Evolutionary conservation across 2,888 invertebrate genomes (phyloP).

Genomic region (Raillietiella orientalis): DNA sequence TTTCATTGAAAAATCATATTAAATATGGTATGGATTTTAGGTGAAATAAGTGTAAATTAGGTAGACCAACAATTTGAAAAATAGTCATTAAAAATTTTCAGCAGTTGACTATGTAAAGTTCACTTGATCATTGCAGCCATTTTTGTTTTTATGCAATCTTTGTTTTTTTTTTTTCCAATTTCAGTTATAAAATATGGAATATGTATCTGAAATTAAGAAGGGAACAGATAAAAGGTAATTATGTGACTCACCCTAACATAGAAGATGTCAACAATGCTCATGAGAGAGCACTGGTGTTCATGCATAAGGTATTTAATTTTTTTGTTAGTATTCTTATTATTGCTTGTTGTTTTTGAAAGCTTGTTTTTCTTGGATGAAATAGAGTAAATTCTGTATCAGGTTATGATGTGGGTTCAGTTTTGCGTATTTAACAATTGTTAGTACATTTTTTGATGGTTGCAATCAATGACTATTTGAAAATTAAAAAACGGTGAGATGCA

Average conservation of each 20-base stretch:
- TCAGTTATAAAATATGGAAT: conserved; percentile 79
- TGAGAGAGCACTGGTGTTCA: conserved; percentile 81
- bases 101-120: no score
- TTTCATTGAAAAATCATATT: no score
- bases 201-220: conserved; percentile 31
- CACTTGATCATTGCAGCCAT: conserved; percentile 4
- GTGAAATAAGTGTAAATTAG: no score
- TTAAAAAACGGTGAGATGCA: no score
- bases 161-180: conserved; percentile 8
- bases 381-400: background rate
- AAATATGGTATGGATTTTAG: no score
- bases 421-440: background rate
- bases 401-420: background rate
- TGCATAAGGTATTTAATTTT: conserved; percentile 41
- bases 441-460: no score
- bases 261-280: conserved; percentile 88
- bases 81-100: no score
- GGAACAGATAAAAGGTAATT: conserved; percentile 19
- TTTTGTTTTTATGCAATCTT: conserved; percentile 3
- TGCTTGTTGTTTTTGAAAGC: background rate
- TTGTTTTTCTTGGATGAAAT: conserved; percentile 1
- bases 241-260: conserved; percentile 50
- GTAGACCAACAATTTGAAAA: background rate
- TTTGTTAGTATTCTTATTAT: background rate
- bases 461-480: no score